Evolutionary conservation across 1,140 invertebrate genomes (phyloP), one percentile per base, ranked within the genome.

Genomic region (Leptoteleia sp.): DNA sequence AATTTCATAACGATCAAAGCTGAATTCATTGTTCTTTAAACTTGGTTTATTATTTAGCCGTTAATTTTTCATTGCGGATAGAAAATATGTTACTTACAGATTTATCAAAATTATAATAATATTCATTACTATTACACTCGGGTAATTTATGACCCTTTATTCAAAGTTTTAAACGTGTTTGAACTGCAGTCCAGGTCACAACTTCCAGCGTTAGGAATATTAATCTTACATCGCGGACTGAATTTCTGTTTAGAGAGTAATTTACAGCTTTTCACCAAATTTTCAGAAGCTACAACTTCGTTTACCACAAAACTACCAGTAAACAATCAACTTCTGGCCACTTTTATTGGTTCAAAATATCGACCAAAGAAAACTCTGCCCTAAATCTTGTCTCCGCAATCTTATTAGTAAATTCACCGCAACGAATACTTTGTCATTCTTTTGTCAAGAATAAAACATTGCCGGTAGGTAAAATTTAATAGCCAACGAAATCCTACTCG

Each of bases 161-260:
- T n/a, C 17, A 7, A 38, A 48, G 3, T 29, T 19, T 29, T 22
- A 11, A 40, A 40, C 29, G 9, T 5, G 4, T 40, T n/a, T 0
- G 29, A 42, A 11, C 19, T 29, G 19, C 35, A 15, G 17, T 55
- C 19, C 45, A 31, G 47, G 61, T 64, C 25, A 42, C 2, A 33
- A 9, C 16, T 13, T 57, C 38, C 16, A 33, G 22, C 13, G n/a
- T 16, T 19, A 33, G n/a, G 9, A 19, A 22, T 1, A 33, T 45
- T 5, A 25, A 9, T 5, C 40, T 50, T 25, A 61, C 42, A 17
- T 27, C 19, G 25, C 38, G 12, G 4, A 27, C 0, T 38, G 4
- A 54, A 54, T 67, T 57, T 68, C 22, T 40, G 27, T 68, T 50
- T 68, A 35, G 2, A 9, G 7, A 40, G 35, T 57, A 57, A 68